phyloP scores from a whole-genome alignment of 2,797 vertebrate species.

The Mastacembelus armatus region DNA sequence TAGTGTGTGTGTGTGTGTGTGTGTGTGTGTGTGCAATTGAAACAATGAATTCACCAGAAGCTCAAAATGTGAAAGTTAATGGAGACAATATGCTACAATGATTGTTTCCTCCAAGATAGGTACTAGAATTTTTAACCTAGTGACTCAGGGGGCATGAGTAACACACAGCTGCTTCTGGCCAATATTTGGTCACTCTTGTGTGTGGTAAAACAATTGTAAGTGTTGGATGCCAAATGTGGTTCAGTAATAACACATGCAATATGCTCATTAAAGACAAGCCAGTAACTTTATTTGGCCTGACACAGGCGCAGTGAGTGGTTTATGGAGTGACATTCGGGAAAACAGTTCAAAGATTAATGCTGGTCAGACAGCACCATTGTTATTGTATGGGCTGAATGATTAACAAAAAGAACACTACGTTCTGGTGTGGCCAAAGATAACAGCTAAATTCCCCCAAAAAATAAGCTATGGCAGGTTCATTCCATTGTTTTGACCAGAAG shows the following conservation, averaged over 20 bases:
- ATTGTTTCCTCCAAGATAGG: slow-evolving; percentile 4
- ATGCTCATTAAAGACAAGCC: not conserved
- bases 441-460: slow-evolving; percentile 35
- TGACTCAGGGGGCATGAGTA: not conserved
- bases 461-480: slow-evolving; percentile 34
- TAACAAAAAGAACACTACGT: slow-evolving; percentile 42
- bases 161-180: not conserved
- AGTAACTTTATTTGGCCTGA: not conserved
- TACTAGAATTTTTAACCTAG: slow-evolving; percentile 29
- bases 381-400: slow-evolving; percentile 41
- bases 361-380: slow-evolving; percentile 32
- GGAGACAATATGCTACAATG: not conserved
- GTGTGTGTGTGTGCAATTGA: too few relatives aligned
- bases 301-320: not conserved
- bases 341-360: slow-evolving; percentile 35
- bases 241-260: too few relatives aligned
- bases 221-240: too few relatives aligned
- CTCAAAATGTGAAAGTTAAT: slow-evolving; percentile 15
- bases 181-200: not conserved
- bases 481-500: slow-evolving; percentile 68
- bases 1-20: slow-evolving; percentile 3
- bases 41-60: not conserved
- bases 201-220: too few relatives aligned
- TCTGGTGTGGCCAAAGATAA: slow-evolving; percentile 53
- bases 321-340: slow-evolving; percentile 1